These are phyloP conservation scores for Pristiophorus japonicus DNA, from an alignment of 2,113 vertebrate species.

Conservation along the genomic window DNA sequence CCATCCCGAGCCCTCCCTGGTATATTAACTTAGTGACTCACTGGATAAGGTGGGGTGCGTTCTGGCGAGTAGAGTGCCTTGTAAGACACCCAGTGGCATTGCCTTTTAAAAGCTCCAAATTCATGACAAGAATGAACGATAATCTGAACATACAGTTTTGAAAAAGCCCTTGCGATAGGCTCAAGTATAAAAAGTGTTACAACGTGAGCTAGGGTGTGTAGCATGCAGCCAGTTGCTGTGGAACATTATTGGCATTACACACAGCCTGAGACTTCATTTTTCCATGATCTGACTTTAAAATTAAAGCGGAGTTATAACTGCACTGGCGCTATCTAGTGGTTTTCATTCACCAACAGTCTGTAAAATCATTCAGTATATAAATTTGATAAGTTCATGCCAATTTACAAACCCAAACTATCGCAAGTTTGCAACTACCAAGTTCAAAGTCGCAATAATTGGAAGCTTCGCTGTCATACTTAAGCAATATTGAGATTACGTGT, in stretches of 20 bases:
- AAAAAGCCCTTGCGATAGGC: background rate
- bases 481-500: background rate
- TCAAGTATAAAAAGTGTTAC: background rate
- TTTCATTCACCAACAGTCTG: background rate
- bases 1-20: no score
- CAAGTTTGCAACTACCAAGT: background rate
- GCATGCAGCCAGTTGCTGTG: background rate
- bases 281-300: background rate
- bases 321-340: background rate
- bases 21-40: no score
- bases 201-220: background rate
- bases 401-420: background rate
- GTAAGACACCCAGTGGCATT: no score
- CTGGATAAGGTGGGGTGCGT: no score
- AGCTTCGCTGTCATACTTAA: background rate
- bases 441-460: background rate
- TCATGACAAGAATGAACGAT: background rate
- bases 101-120: background rate
- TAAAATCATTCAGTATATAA: background rate
- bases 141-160: background rate
- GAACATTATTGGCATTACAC: background rate
- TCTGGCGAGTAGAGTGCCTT: background rate
- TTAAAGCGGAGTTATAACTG: background rate
- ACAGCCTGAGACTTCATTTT: background rate
- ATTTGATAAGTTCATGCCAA: background rate